Evolutionary conservation across 2,797 vertebrate genomes (phyloP).

Genomic region (Brachyalestes nurse): DNA sequence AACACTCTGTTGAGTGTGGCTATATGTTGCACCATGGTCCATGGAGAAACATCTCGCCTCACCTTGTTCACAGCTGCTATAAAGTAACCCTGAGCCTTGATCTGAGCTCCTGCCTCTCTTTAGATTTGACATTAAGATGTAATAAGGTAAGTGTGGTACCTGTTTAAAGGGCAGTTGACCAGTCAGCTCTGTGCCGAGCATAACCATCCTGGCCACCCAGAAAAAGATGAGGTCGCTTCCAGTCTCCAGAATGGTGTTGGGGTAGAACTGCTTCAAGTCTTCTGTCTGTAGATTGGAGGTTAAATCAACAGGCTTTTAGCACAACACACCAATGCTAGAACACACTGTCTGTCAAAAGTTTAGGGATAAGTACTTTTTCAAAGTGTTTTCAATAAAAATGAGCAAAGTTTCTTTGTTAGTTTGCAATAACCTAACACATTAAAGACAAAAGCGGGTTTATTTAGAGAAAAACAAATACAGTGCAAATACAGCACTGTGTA

Average conservation of each 20-base stretch:
- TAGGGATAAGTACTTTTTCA: background rate
- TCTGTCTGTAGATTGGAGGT: conserved; percentile 70
- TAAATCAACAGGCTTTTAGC: background rate
- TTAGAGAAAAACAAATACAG: no score
- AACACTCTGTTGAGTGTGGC: no score
- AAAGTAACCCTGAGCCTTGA: background rate
- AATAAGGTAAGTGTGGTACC: conserved; percentile 65
- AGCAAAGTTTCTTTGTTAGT: no score
- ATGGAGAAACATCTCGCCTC: no score
- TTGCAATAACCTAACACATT: no score
- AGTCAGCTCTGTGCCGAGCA: conserved; percentile 87
- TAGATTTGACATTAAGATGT: conserved; percentile 29
- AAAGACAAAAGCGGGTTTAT: no score
- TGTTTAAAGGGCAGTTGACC: conserved; percentile 86
- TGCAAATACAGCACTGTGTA: no score
- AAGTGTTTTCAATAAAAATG: background rate
- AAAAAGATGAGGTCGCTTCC: conserved; percentile 92
- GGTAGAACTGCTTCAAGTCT: conserved; percentile 85
- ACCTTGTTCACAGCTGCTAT: no score
- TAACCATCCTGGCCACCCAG: conserved; percentile 95
- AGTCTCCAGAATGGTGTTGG: conserved; percentile 86
- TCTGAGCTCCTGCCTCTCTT: background rate
- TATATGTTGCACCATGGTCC: no score
- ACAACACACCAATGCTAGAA: background rate
- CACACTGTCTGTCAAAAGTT: background rate